Conservation (phyloP, 1,140 invertebrate genomes). For the Sycobia sp. region DNA sequence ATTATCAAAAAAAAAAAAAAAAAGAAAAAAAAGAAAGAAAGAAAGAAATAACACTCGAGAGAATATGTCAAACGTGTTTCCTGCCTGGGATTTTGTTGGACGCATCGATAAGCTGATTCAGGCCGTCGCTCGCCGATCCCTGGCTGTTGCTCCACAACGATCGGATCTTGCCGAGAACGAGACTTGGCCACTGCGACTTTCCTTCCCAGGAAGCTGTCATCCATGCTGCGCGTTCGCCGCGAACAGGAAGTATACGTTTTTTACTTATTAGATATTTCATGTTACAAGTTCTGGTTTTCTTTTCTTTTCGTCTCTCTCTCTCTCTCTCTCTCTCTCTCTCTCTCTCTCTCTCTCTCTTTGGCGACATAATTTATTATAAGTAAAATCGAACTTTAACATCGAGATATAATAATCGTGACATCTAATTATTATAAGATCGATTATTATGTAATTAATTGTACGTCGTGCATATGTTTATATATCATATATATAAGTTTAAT, state of each 20-base stretch:
- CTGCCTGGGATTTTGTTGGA: slow-evolving; percentile 53
- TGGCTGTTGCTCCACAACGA: slow-evolving; percentile 80
- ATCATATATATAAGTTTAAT: too few relatives aligned
- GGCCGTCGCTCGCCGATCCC: slow-evolving; percentile 70
- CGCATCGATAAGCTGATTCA: slow-evolving; percentile 74
- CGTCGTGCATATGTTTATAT: too few relatives aligned
- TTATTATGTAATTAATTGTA: too few relatives aligned
- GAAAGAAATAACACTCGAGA: background rate
- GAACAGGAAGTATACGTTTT: too few relatives aligned
- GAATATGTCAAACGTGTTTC: slow-evolving; percentile 38
- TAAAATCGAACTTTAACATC: too few relatives aligned
- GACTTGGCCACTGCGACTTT: slow-evolving; percentile 71
- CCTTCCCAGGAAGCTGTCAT: slow-evolving; percentile 66
- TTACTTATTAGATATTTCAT: slow-evolving; percentile 29
- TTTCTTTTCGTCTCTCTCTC: too few relatives aligned
- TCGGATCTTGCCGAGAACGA: slow-evolving; percentile 84
- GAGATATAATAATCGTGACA: too few relatives aligned
- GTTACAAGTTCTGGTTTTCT: background rate
- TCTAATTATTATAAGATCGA: too few relatives aligned
- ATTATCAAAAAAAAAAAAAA: slow-evolving; percentile 5
- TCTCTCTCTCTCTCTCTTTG: too few relatives aligned
- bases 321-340: too few relatives aligned
- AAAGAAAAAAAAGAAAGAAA: background rate
- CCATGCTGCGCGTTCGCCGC: slow-evolving; percentile 47
- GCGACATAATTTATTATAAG: too few relatives aligned